Evolutionary conservation across 2,113 vertebrate species (phyloP).

Genomic region (Gymnobelideus leadbeateri): DNA sequence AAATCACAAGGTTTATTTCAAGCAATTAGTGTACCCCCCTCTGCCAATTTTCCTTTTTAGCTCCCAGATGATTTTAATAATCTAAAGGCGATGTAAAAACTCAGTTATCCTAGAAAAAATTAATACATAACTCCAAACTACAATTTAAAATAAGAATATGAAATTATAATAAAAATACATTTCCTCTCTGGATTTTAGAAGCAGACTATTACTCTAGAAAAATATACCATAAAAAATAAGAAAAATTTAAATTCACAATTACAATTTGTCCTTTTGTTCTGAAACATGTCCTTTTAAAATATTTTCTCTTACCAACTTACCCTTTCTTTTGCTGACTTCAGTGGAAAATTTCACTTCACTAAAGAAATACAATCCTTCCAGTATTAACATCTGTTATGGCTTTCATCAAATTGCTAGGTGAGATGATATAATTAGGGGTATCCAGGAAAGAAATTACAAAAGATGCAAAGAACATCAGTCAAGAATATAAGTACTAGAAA

Average conservation of each 20-base stretch:
- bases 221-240: conserved; percentile 19
- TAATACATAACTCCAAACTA: conserved; percentile 10
- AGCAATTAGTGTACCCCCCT: background rate
- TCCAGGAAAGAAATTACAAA: conserved; percentile 39
- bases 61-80: conserved; percentile 4
- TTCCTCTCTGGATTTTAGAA: conserved; percentile 11
- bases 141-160: conserved; percentile 1
- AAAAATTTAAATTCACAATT: conserved; percentile 9
- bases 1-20: conserved; percentile 11
- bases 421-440: background rate
- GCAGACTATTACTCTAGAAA: background rate
- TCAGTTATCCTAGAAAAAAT: conserved; percentile 16
- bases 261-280: conserved; percentile 18
- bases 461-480: conserved; percentile 26
- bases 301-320: conserved; percentile 56
- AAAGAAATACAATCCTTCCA: conserved; percentile 46
- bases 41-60: background rate
- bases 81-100: conserved; percentile 22
- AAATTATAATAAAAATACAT: background rate
- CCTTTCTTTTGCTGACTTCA: conserved; percentile 54
- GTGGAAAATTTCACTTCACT: conserved; percentile 76
- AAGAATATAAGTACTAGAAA: conserved; percentile 5
- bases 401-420: conserved; percentile 64
- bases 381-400: conserved; percentile 50
- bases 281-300: conserved; percentile 34